phyloP scores from a whole-genome alignment of 2,888 invertebrate genomes.

The Stenolophus ochropezus region DNA sequence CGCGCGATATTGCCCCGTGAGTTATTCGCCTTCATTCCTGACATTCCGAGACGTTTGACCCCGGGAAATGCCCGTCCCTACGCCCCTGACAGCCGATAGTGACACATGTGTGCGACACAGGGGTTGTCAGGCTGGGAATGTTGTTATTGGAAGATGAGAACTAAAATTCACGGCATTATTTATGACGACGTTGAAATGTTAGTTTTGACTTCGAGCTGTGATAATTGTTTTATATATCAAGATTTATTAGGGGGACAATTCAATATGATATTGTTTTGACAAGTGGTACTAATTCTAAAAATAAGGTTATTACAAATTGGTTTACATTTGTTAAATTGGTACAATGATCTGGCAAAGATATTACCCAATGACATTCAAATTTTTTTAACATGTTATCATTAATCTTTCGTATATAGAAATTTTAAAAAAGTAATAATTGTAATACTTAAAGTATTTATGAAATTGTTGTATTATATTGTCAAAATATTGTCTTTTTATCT shows the following conservation, averaged over 20 bases:
- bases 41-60: slow-evolving; percentile 47
- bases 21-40: slow-evolving; percentile 38
- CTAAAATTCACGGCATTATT: slow-evolving; percentile 44
- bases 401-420: no score
- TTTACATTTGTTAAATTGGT: no score
- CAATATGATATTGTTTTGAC: slow-evolving; percentile 12
- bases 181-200: slow-evolving; percentile 23
- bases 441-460: no score
- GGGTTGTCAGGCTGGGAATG: slow-evolving; percentile 40
- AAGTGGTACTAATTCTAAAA: background rate
- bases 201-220: slow-evolving; percentile 30
- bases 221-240: slow-evolving; percentile 34
- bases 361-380: no score
- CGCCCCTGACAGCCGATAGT: slow-evolving; percentile 37
- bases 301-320: no score
- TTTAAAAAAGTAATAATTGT: no score
- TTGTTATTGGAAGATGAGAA: slow-evolving; percentile 43
- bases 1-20: background rate
- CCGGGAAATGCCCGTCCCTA: background rate
- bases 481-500: no score
- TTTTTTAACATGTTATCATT: no score
- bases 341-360: no score
- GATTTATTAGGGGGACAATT: slow-evolving; percentile 25
- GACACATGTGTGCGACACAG: slow-evolving; percentile 34
- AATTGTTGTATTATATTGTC: no score